A percentile compares a stretch with the other conserved stretches of the same genome.
Evolutionary conservation across 2,797 vertebrate genomes (phyloP).

Genomic region (Emydoidea blandingii): DNA sequence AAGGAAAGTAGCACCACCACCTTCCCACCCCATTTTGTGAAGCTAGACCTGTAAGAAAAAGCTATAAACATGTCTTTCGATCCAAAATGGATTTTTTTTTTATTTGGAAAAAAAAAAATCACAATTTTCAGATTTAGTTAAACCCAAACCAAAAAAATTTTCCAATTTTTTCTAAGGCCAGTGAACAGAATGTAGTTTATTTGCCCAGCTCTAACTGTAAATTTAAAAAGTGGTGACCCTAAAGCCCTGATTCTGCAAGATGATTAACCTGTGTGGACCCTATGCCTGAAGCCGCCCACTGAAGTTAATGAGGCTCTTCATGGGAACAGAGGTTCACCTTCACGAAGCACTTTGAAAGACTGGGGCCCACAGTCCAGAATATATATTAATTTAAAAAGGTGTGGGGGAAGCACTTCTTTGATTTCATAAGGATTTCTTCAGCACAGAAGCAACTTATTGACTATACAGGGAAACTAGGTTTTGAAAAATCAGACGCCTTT

Average conservation of each 20-base stretch:
- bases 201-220: neutral
- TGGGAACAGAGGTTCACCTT: neutral
- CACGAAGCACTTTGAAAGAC: neutral
- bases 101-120: no score
- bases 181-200: neutral
- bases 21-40: no score
- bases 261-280: neutral
- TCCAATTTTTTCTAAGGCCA: neutral
- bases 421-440: neutral
- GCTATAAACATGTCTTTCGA: no score
- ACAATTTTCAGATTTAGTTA: no score
- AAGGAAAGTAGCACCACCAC: no score
- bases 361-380: neutral
- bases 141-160: no score
- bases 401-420: neutral
- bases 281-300: neutral
- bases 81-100: no score
- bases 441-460: neutral
- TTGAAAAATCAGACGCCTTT: neutral
- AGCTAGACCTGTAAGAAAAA: no score
- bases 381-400: neutral
- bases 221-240: neutral
- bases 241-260: neutral
- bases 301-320: neutral
- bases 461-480: neutral